A percentile compares a stretch with the other conserved stretches of the same genome.
Evolutionary conservation across 2,113 vertebrate species (phyloP).

Genomic region (Meriones unguiculatus): DNA sequence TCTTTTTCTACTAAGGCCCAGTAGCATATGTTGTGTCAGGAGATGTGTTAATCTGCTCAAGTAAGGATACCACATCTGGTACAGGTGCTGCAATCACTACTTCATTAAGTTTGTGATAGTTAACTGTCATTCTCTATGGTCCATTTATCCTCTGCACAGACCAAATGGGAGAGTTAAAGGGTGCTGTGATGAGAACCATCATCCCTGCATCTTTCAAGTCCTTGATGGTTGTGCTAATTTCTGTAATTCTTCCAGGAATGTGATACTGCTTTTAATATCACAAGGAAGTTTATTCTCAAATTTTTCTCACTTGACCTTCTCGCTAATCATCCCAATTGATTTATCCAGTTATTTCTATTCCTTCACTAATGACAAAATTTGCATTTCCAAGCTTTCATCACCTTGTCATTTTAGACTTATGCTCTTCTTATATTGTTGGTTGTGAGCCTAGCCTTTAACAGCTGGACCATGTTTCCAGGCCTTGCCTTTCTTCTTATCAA

Average conservation of each 20-base stretch:
- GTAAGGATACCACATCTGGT: background rate
- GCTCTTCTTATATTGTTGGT: no score
- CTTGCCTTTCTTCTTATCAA: background rate
- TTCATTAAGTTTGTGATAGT: background rate
- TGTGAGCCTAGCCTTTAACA: no score
- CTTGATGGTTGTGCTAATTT: background rate
- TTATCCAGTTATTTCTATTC: background rate
- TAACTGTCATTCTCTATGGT: background rate
- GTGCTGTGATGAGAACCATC: background rate
- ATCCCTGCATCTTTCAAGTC: background rate
- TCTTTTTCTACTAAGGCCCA: background rate
- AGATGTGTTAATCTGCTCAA: background rate
- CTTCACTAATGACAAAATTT: background rate
- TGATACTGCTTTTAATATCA: background rate
- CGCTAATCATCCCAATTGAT: background rate
- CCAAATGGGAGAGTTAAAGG: background rate
- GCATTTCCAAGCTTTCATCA: background rate
- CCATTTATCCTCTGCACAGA: background rate
- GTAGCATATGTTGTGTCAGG: background rate
- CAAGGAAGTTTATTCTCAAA: background rate
- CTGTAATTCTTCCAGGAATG: background rate
- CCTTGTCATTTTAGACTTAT: slow-evolving; percentile 7
- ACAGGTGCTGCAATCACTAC: background rate
- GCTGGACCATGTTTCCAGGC: no score
- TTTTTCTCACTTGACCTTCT: background rate